phyloP scores from a whole-genome alignment of 1,140 invertebrate genomes.

The Vanessa tameamea region DNA sequence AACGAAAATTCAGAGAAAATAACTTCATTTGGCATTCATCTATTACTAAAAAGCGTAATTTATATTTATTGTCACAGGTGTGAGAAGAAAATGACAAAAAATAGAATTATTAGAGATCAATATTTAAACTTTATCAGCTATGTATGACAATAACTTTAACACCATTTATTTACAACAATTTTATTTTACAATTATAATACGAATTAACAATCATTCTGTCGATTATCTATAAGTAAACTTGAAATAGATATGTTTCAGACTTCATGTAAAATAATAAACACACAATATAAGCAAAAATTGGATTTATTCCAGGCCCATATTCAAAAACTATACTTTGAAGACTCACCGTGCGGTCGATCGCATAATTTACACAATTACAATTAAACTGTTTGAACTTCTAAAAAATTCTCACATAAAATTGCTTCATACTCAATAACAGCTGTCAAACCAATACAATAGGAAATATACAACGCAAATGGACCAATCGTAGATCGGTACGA shows the following conservation, averaged over 20 bases:
- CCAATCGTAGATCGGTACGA: no score
- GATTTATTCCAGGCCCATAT: not conserved
- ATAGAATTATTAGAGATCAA: conserved; percentile 54
- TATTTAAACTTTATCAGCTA: conserved; percentile 48
- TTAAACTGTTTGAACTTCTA: no score
- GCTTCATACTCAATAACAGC: no score
- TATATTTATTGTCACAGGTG: conserved; percentile 79
- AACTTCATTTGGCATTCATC: conserved; percentile 62
- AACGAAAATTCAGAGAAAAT: conserved; percentile 8
- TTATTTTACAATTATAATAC: conserved; percentile 60
- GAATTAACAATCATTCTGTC: conserved; percentile 60
- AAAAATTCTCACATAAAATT: no score
- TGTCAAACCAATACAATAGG: no score
- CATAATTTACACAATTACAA: no score
- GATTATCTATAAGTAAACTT: conserved; percentile 58
- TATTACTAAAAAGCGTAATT: conserved; percentile 77
- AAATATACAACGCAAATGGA: not conserved
- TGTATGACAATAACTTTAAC: conserved; percentile 47
- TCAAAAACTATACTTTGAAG: no score
- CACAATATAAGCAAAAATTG: not conserved
- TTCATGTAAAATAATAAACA: conserved; percentile 26
- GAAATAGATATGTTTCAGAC: conserved; percentile 74
- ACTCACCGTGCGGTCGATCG: no score
- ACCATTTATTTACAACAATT: conserved; percentile 61
- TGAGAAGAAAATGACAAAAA: conserved; percentile 66